Evolutionary conservation across 2,797 vertebrate genomes (phyloP).

Genomic region (Australoheros facetus): DNA sequence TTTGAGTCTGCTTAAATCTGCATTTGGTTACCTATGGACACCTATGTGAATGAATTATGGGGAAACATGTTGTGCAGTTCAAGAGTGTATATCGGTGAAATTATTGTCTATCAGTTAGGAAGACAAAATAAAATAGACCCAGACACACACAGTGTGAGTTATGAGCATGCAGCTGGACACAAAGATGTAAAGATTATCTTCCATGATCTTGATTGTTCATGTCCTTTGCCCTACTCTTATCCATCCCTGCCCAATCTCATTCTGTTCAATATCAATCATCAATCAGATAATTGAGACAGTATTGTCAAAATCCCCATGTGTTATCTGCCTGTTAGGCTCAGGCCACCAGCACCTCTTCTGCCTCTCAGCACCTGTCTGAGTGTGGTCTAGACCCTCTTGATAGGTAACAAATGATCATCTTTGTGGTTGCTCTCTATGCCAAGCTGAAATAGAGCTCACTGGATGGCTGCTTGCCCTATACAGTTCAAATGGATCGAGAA

Average conservation of each 20-base stretch:
- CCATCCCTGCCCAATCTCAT: neutral
- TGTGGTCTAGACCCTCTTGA: slow-evolving; percentile 35
- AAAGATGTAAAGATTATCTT: neutral
- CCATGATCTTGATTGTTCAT: neutral
- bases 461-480: slow-evolving; percentile 14
- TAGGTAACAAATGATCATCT: slow-evolving; percentile 48
- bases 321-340: slow-evolving; percentile 5
- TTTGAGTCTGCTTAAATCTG: neutral
- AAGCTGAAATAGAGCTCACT: slow-evolving; percentile 13
- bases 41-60: neutral
- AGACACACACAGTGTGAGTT: neutral
- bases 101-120: too few species aligned
- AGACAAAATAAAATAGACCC: neutral
- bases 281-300: slow-evolving; percentile 1
- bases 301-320: neutral
- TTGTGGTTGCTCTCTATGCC: slow-evolving; percentile 24
- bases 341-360: slow-evolving; percentile 1
- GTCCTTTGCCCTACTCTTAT: neutral
- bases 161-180: neutral
- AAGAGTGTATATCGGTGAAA: neutral
- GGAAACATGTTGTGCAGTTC: neutral
- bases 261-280: slow-evolving; percentile 14
- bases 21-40: neutral
- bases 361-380: slow-evolving; percentile 1
- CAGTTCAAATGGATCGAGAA: slow-evolving; percentile 21